Evolutionary conservation across 2,888 invertebrate genomes (phyloP).

Genomic region (Boloria selene): DNA sequence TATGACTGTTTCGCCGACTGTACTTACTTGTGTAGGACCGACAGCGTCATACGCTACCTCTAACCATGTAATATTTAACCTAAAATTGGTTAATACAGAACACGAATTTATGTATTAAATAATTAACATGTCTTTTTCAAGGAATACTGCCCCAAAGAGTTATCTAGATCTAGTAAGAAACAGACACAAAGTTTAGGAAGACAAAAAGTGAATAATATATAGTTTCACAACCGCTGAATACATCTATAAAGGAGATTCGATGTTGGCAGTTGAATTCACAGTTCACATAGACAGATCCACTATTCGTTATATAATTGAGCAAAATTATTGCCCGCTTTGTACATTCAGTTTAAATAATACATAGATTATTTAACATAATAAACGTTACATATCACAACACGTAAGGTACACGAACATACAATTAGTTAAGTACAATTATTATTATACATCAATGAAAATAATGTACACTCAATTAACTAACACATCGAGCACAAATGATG

Average conservation of each 20-base stretch:
- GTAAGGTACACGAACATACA: slow-evolving; percentile 63
- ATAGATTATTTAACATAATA: slow-evolving; percentile 64
- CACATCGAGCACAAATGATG: slow-evolving; percentile 64
- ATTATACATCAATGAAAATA: slow-evolving; percentile 57
- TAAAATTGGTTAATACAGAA: slow-evolving; percentile 56
- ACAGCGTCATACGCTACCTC: slow-evolving; percentile 54
- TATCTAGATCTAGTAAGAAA: slow-evolving; percentile 50
- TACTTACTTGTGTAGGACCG: slow-evolving; percentile 42
- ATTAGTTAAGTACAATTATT: slow-evolving; percentile 50
- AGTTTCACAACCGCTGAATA: slow-evolving; percentile 73
- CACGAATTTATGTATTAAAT: slow-evolving; percentile 56
- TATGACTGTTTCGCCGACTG: slow-evolving; percentile 41
- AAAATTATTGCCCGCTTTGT: slow-evolving; percentile 69
- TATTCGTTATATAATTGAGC: slow-evolving; percentile 60
- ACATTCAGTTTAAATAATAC: slow-evolving; percentile 61
- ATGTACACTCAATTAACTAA: slow-evolving; percentile 62
- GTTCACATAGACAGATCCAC: slow-evolving; percentile 40
- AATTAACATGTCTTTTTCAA: slow-evolving; percentile 77
- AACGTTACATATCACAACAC: slow-evolving; percentile 77
- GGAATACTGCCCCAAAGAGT: slow-evolving; percentile 75
- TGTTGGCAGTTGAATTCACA: slow-evolving; percentile 38
- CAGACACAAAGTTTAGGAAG: slow-evolving; percentile 64
- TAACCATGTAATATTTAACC: slow-evolving; percentile 43
- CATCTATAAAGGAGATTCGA: slow-evolving; percentile 38
- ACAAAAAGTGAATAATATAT: slow-evolving; percentile 64